Conservation (phyloP, 2,113 vertebrate species). For the Rallus limicola region DNA sequence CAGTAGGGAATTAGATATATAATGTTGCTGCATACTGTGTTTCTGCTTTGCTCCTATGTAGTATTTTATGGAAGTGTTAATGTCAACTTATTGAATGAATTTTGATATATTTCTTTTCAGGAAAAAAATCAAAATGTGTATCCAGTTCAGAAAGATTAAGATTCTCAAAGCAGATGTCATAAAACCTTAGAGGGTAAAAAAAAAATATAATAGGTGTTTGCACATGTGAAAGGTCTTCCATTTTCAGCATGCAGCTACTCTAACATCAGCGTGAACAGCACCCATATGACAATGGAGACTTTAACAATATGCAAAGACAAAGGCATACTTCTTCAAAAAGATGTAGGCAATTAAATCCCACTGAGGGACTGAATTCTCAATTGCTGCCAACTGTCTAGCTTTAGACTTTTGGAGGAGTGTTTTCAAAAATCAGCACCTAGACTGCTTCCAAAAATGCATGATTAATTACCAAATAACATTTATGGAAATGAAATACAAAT, state of each 20-base stretch:
- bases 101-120: not conserved
- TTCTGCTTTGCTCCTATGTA: not conserved
- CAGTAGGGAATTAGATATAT: not conserved
- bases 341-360: not conserved
- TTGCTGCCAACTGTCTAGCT: not conserved
- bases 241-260: not conserved
- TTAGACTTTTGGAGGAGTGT: not conserved
- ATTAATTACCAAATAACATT: not conserved
- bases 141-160: not conserved
- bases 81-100: not conserved
- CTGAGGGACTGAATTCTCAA: not conserved
- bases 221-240: not conserved
- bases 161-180: not conserved
- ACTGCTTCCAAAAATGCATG: not conserved
- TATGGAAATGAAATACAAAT: not conserved
- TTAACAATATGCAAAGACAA: not conserved
- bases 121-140: not conserved
- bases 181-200: not conserved
- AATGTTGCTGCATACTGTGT: not conserved
- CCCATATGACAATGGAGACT: not conserved
- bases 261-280: not conserved
- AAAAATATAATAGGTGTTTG: not conserved
- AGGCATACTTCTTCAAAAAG: not conserved
- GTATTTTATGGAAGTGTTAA: not conserved
- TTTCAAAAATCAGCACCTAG: not conserved